These are phyloP conservation scores for Callipepla californica DNA, from an alignment of 2,113 vertebrate species.

Conservation along the genomic window DNA sequence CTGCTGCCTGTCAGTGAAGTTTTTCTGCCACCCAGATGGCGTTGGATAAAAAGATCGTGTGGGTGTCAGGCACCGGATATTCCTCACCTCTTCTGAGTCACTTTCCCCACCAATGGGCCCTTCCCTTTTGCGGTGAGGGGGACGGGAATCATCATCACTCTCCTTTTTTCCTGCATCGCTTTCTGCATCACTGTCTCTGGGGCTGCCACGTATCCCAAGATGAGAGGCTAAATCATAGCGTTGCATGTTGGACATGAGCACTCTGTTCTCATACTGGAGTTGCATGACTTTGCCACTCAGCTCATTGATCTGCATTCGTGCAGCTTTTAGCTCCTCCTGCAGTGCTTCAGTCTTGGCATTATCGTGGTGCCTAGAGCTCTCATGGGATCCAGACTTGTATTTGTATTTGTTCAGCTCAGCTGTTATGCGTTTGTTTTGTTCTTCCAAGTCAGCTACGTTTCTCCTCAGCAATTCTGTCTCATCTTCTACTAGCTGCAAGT, in stretches of 20 bases:
- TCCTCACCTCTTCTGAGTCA: constrained; percentile 95
- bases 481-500: constrained; percentile 97
- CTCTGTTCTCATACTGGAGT: constrained; percentile 97
- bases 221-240: constrained; percentile 98
- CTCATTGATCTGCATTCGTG: constrained; percentile 96
- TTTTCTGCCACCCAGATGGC: constrained; percentile 88
- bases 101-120: constrained; percentile 96
- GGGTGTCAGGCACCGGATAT: constrained; percentile 94
- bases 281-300: constrained; percentile 99
- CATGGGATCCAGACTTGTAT: constrained; percentile 91
- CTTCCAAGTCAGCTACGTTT: constrained; percentile 94
- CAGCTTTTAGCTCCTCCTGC: constrained; percentile 95
- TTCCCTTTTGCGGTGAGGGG: constrained; percentile 95
- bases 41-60: constrained; percentile 90
- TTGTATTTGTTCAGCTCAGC: constrained; percentile 95
- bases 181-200: constrained; percentile 94
- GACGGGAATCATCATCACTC: constrained; percentile 92
- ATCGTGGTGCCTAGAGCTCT: constrained; percentile 88
- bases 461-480: constrained; percentile 95
- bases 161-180: constrained; percentile 93
- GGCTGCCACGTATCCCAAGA: constrained; percentile 92
- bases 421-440: constrained; percentile 95
- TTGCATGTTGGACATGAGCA: constrained; percentile 99
- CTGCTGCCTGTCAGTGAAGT: constrained; percentile 95
- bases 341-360: constrained; percentile 88